These are phyloP conservation scores for Smutsia gigantea DNA, from an alignment of 2,797 vertebrate species.

Conservation along the genomic window DNA sequence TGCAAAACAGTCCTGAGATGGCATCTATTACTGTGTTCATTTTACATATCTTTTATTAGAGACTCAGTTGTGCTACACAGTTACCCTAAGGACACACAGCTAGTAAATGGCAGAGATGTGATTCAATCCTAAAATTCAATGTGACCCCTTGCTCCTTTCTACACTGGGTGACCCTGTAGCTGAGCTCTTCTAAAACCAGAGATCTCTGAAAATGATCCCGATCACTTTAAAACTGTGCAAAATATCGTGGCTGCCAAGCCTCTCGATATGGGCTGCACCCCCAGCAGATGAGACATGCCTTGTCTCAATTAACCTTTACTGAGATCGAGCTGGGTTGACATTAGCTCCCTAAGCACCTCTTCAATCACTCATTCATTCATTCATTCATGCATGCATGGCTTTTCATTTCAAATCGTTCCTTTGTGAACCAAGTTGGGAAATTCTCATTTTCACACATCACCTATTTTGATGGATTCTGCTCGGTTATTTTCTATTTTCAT, in stretches of 20 bases:
- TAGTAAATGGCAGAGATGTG: background rate
- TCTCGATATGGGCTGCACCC: slow-evolving; percentile 44
- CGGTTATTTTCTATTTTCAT: slow-evolving; percentile 80
- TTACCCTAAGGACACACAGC: no score
- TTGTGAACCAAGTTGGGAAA: slow-evolving; percentile 80
- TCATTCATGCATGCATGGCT: slow-evolving; percentile 78
- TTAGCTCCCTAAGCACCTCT: slow-evolving; percentile 79
- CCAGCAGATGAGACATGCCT: slow-evolving; percentile 71
- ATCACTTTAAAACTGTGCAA: slow-evolving; percentile 66
- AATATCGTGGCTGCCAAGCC: slow-evolving; percentile 29
- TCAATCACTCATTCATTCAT: slow-evolving; percentile 80
- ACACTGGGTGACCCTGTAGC: background rate
- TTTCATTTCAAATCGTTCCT: slow-evolving; percentile 81
- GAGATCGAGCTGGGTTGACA: slow-evolving; percentile 72
- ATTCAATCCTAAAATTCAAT: slow-evolving; percentile 4
- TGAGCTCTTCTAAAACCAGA: slow-evolving; percentile 34
- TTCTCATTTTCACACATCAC: slow-evolving; percentile 82
- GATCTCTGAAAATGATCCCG: slow-evolving; percentile 49
- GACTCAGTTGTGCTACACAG: background rate
- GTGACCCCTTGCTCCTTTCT: background rate
- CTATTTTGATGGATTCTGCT: slow-evolving; percentile 80
- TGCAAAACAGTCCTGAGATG: background rate
- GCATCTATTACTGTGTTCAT: background rate
- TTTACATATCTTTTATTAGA: background rate
- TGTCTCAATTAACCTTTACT: slow-evolving; percentile 81